Percentiles rank a stretch among this genome's conserved stretches.
Conservation (phyloP, 2,888 invertebrate species). For the Sesia bembeciformis region DNA sequence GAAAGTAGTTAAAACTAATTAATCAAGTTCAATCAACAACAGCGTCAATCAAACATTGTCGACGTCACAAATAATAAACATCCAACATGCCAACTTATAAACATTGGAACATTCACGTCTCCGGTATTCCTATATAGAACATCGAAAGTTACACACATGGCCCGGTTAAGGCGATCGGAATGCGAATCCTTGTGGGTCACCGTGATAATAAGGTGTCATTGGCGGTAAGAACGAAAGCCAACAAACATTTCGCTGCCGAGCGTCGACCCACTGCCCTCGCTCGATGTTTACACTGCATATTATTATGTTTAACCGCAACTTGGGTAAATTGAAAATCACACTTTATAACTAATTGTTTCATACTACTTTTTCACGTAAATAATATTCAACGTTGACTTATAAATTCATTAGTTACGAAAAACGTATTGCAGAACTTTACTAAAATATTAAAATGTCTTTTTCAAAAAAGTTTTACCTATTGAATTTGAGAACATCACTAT, state of each 20-base stretch:
- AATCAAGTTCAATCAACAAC: too few species aligned
- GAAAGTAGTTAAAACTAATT: too few species aligned
- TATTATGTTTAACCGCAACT: constrained; percentile 32
- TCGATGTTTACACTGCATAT: constrained; percentile 27
- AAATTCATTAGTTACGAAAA: too few species aligned
- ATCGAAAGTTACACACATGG: background rate
- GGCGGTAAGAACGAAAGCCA: constrained; percentile 44
- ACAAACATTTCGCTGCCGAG: constrained; percentile 39
- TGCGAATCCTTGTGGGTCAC: constrained; percentile 56
- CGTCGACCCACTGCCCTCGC: constrained; percentile 46
- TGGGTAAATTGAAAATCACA: background rate
- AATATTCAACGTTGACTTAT: too few species aligned
- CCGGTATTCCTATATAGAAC: background rate
- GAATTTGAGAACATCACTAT: too few species aligned
- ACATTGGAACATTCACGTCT: too few species aligned
- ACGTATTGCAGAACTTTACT: too few species aligned
- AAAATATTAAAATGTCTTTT: too few species aligned
- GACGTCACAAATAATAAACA: too few species aligned
- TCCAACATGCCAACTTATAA: too few species aligned
- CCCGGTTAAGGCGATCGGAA: constrained; percentile 31
- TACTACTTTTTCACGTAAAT: background rate
- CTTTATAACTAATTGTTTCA: background rate
- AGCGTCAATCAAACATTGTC: too few species aligned
- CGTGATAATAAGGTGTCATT: constrained; percentile 40
- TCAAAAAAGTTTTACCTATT: too few species aligned